Base-by-base conservation (phyloP, 1,140 invertebrate species). In the Aphelenchoides besseyi region DNA sequence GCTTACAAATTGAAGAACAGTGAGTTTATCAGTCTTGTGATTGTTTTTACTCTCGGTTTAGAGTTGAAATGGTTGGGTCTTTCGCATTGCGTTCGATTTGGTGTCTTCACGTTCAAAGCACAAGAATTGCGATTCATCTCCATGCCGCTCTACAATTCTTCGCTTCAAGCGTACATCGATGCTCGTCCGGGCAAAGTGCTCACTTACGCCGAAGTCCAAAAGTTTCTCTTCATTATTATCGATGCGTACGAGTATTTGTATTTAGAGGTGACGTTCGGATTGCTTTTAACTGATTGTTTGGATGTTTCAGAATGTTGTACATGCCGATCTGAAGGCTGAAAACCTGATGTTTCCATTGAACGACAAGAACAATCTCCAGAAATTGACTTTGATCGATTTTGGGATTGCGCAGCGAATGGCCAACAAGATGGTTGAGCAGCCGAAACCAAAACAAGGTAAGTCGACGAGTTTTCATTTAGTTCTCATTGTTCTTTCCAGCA, bases 401-500 rank as follows among this genome's bases (percentile, higher is more conserved):
- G 76, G 76, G 30, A 59, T 78, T 9, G 77, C 78, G 9, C 48
- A 66, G 33, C 74, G 62, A 61, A 48, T 75, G 23, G 35, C 54
- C n/a, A 62, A 77, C 2, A 32, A 32, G 53, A 28, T 77, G 16
- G 69, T 77, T 18, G 76, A 78, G 16, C 59, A 79, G 35, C 75
- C 55, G 36, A 71, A 78, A 32, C 71, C 71, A 53, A 76, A 76
- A 57, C 48, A 73, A 29, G 76, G 76, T 79, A 62, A 12, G 12
- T 73, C 9, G 53, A 32, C n/a, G 3, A 23, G 1, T 67, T 1
- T 1, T 71, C 2, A 23, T 68, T 9, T 2, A 74, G 18, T 52
- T 30, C 9, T 18, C 18, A 74, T 48, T 74, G 9, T 26, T 5
- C 9, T 59, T 74, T 74, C 54, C 0, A 84, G 94, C 94, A 29